Evolutionary conservation across 2,888 invertebrate genomes (phyloP).

Genomic region (Tridacna gigas): DNA sequence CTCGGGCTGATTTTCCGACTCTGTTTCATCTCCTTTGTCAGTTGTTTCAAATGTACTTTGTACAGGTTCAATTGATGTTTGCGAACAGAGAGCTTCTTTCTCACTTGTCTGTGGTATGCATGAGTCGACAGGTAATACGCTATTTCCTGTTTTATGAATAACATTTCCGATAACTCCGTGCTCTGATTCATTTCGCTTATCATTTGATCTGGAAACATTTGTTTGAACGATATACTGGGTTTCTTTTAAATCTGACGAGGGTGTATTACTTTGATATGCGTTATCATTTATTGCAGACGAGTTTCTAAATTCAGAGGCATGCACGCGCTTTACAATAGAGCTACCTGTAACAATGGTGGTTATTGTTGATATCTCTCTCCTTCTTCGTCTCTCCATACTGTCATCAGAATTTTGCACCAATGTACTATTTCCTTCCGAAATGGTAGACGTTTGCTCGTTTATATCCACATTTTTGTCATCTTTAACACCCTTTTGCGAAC

Average conservation of each 20-base stretch:
- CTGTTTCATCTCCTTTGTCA: too few relatives aligned
- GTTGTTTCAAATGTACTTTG: too few relatives aligned
- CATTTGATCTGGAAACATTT: slow-evolving; percentile 43
- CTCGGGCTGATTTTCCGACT: too few relatives aligned
- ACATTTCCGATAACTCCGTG: slow-evolving; percentile 46
- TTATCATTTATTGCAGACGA: slow-evolving; percentile 43
- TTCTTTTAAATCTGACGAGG: slow-evolving; percentile 29
- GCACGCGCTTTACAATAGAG: slow-evolving; percentile 14
- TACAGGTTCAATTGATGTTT: neutral
- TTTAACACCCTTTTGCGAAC: slow-evolving; percentile 16
- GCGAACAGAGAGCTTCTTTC: neutral
- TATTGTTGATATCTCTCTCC: neutral
- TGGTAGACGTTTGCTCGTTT: neutral
- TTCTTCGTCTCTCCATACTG: slow-evolving; percentile 15
- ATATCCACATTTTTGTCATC: slow-evolving; percentile 8
- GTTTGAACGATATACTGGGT: slow-evolving; percentile 38
- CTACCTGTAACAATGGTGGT: slow-evolving; percentile 24
- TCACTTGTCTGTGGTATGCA: neutral
- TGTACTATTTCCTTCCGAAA: neutral
- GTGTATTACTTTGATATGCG: slow-evolving; percentile 30
- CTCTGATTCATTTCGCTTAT: slow-evolving; percentile 38
- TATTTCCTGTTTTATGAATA: slow-evolving; percentile 57
- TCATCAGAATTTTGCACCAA: neutral
- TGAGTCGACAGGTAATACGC: slow-evolving; percentile 7
- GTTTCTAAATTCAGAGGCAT: slow-evolving; percentile 28